Evolutionary conservation across 2,113 vertebrate genomes (phyloP), one percentile per base, ranked within the genome.

Genomic region (Lichenostomus cassidix): DNA sequence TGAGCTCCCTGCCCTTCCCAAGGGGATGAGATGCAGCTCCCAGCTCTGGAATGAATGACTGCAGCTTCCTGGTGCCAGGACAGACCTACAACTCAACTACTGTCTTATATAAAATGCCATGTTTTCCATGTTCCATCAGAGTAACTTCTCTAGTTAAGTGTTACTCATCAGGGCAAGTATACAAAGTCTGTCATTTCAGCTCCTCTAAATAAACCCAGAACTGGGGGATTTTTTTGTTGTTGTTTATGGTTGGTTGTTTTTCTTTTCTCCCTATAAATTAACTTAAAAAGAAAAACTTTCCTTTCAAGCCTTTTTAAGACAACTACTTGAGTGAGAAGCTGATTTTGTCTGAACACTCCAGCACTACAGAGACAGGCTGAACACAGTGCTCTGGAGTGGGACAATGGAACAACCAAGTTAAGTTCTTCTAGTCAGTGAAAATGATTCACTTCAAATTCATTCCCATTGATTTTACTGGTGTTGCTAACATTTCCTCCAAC

Each of bases 151-250:
- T 3, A 31, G 7, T 14, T 33, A 46, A 37, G 6, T 1, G 33
- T 46, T 29, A 46, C 27, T 71, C 35, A 35, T 3, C n/a, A 64
- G 47, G 10, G 7, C 7, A 73, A 25, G 11, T 6, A 37, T 3
- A 69, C 0, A 0, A 33, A 74, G 33, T 28, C 10, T 41, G 35
- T 35, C 3, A 70, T 83, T 90, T 67, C 77, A 63, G 37, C 11
- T 71, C 19, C 27, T 76, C 53, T 20, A 29, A 64, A 50, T 25
- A n/a, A 63, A 55, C 5, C 4, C 35, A 39, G 11, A 85, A 23
- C 1, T 4, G 0, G 1, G 8, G 13, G 4, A 2, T 3, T 24
- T 63, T 37, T 29, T 12, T 1, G 20, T 20, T 20, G 6, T 25
- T 23, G 6, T 35, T 49, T 56, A 35, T 19, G 16, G 9, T 22